These are phyloP conservation scores for Drosophila nannoptera DNA, from an alignment of 1,140 invertebrate genomes.

Conservation along the genomic window DNA sequence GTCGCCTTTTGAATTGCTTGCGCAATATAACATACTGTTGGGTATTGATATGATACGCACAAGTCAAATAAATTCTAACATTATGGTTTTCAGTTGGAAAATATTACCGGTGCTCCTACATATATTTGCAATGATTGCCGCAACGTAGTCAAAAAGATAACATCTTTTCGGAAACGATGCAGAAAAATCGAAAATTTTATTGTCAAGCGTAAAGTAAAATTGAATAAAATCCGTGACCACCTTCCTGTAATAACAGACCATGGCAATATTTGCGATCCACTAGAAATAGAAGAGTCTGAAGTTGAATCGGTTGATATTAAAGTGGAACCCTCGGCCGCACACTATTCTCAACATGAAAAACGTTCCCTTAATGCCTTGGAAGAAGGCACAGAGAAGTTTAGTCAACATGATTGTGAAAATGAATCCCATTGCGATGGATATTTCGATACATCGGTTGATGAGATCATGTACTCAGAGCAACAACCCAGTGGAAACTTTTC, in stretches of 20 bases:
- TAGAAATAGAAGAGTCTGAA: slow-evolving; percentile 27
- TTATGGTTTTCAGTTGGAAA: slow-evolving; percentile 39
- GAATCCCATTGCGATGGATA: slow-evolving; percentile 10
- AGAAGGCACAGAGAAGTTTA: background rate
- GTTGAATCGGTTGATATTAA: slow-evolving; percentile 4
- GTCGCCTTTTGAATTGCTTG: slow-evolving; percentile 37
- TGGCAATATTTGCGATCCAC: slow-evolving; percentile 32
- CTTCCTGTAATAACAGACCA: background rate
- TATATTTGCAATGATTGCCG: slow-evolving; percentile 51
- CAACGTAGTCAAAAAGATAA: slow-evolving; percentile 40
- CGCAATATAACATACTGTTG: slow-evolving; percentile 59
- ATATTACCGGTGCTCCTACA: slow-evolving; percentile 38
- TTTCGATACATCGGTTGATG: background rate
- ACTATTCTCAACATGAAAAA: background rate
- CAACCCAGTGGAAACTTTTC: background rate
- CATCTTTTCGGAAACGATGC: slow-evolving; percentile 53
- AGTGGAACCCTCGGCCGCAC: background rate
- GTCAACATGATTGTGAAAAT: background rate
- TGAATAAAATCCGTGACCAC: background rate
- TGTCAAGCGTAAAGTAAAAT: slow-evolving; percentile 28
- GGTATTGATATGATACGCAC: slow-evolving; percentile 18
- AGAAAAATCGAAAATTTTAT: slow-evolving; percentile 55
- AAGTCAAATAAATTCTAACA: background rate
- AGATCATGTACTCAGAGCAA: background rate
- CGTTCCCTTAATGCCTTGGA: background rate